A percentile compares a stretch with the other conserved stretches of the same genome.
phyloP scores from a whole-genome alignment of 2,113 vertebrate genomes.

The Mesoclemmys tuberculata region DNA sequence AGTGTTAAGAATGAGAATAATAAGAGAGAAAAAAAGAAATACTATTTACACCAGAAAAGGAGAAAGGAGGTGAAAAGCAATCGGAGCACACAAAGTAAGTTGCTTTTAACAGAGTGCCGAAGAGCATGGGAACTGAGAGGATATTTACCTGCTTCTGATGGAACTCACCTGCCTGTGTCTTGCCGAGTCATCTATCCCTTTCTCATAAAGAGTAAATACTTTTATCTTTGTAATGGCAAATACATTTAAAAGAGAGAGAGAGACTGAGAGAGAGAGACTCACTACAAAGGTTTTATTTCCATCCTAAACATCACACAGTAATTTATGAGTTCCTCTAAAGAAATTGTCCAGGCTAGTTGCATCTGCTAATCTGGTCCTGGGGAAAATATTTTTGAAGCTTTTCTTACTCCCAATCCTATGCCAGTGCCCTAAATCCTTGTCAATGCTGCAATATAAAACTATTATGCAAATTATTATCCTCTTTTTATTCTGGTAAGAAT shows the following conservation, averaged over 20 bases:
- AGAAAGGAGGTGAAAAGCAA: background rate
- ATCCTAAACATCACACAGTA: background rate
- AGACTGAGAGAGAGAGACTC: background rate
- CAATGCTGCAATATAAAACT: background rate
- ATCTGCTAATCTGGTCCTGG: background rate
- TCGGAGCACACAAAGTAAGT: background rate
- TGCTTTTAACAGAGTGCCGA: background rate
- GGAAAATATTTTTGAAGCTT: background rate
- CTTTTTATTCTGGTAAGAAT: background rate
- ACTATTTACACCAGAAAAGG: background rate
- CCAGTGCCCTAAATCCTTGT: background rate
- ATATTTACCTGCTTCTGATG: background rate
- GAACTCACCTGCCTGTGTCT: background rate
- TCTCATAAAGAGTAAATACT: background rate
- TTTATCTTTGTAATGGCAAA: background rate
- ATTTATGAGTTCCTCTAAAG: background rate
- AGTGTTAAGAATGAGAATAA: background rate
- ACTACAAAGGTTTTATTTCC: background rate
- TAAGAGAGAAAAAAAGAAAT: background rate
- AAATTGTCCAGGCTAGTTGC: background rate
- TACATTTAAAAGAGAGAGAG: background rate
- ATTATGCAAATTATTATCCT: accelerated
- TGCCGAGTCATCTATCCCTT: background rate
- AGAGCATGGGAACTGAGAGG: background rate
- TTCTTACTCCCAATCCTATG: accelerated